Percentiles rank a stretch among this genome's conserved stretches.
Conservation (phyloP, 2,113 vertebrate genomes). For the Archocentrus centrarchus region DNA sequence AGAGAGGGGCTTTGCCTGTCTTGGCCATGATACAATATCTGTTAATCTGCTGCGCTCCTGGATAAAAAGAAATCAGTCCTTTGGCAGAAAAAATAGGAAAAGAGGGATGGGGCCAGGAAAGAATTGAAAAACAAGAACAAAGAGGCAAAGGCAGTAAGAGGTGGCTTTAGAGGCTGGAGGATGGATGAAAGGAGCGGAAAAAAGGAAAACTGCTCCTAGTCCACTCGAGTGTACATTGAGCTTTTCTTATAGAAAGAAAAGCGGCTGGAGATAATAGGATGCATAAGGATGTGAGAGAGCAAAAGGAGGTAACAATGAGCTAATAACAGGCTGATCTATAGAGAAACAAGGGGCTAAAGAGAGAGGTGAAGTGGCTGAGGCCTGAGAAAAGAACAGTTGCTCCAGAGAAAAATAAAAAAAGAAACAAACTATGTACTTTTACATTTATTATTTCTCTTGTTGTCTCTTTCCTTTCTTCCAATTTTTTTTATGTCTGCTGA, state of each 20-base stretch:
- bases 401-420: neutral
- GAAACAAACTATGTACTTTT: neutral
- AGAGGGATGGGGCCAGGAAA: slow-evolving; percentile 63
- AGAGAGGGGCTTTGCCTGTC: slow-evolving; percentile 84
- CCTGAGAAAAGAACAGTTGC: neutral
- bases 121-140: slow-evolving; percentile 75
- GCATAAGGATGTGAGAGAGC: slow-evolving; percentile 54
- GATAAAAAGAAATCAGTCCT: slow-evolving; percentile 87
- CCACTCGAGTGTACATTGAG: slow-evolving; percentile 77
- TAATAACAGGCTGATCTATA: slow-evolving; percentile 63
- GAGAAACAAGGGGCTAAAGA: slow-evolving; percentile 44
- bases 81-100: slow-evolving; percentile 82
- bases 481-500: neutral
- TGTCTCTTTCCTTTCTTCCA: neutral
- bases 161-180: slow-evolving; percentile 52
- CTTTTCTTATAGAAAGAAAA: slow-evolving; percentile 70
- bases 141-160: slow-evolving; percentile 56
- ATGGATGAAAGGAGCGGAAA: slow-evolving; percentile 64
- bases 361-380: slow-evolving; percentile 70
- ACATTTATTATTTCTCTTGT: neutral
- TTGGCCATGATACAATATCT: slow-evolving; percentile 89
- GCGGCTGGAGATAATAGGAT: slow-evolving; percentile 68
- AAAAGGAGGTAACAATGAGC: slow-evolving; percentile 62
- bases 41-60: slow-evolving; percentile 84
- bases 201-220: slow-evolving; percentile 61